Percentiles rank a stretch among this genome's conserved stretches.
These are phyloP conservation scores for Heteropelma amictum DNA, from an alignment of 2,888 invertebrate genomes.

Conservation along the genomic window DNA sequence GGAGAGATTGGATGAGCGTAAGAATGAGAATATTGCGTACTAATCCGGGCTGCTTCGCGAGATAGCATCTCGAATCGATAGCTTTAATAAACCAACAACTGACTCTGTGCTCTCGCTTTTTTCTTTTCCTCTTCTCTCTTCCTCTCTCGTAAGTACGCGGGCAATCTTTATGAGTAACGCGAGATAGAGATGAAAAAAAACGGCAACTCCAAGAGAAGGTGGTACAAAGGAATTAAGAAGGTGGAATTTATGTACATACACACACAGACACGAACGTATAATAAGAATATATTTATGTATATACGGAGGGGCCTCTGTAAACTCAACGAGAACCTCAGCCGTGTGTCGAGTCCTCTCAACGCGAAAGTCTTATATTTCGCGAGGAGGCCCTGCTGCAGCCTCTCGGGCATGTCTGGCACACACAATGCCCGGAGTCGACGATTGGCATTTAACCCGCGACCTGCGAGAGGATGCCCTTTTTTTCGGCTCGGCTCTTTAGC, in stretches of 20 bases:
- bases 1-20: slow-evolving; percentile 55
- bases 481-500: background rate
- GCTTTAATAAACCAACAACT: slow-evolving; percentile 73
- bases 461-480: slow-evolving; percentile 56
- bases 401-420: slow-evolving; percentile 62
- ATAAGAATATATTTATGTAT: background rate
- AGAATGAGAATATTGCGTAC: slow-evolving; percentile 63
- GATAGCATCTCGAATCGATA: slow-evolving; percentile 74
- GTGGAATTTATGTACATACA: background rate
- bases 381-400: slow-evolving; percentile 58
- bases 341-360: slow-evolving; percentile 36
- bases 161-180: slow-evolving; percentile 6
- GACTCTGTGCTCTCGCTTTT: slow-evolving; percentile 50
- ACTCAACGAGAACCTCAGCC: slow-evolving; percentile 9
- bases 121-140: slow-evolving; percentile 21
- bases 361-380: slow-evolving; percentile 37
- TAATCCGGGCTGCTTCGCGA: slow-evolving; percentile 67
- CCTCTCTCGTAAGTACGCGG: too few relatives aligned
- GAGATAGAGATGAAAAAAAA: slow-evolving; percentile 17
- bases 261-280: background rate
- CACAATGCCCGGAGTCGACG: slow-evolving; percentile 67
- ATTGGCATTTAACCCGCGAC: slow-evolving; percentile 70
- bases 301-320: background rate
- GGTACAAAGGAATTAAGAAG: slow-evolving; percentile 16
- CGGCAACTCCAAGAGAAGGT: slow-evolving; percentile 1